phyloP scores from a whole-genome alignment of 2,797 vertebrate species.

The Potorous gilbertii region DNA sequence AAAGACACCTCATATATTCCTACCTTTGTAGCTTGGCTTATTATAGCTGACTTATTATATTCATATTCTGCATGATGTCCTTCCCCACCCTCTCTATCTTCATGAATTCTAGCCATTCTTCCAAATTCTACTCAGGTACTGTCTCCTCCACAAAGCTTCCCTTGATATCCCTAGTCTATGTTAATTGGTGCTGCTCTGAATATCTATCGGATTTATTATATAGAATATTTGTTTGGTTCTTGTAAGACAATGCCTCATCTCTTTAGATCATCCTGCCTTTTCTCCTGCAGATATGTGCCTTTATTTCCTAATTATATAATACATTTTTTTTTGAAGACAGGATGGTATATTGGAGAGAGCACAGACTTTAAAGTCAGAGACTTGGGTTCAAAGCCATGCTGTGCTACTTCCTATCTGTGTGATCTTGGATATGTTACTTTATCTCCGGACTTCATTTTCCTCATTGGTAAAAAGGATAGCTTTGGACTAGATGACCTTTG shows the following conservation, averaged over 20 bases:
- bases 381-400: not conserved
- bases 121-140: too few species aligned
- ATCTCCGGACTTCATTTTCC: not conserved
- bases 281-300: not conserved
- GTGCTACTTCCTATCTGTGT: not conserved
- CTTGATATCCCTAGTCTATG: too few species aligned
- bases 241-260: too few species aligned
- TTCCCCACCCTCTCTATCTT: too few species aligned
- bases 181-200: too few species aligned
- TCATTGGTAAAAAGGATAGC: not conserved
- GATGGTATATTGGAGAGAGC: not conserved
- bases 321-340: not conserved
- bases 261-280: not conserved
- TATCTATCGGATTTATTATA: too few species aligned
- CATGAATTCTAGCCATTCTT: too few species aligned
- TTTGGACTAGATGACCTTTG: not conserved
- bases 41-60: not conserved
- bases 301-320: not conserved
- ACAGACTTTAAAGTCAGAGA: not conserved
- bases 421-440: not conserved
- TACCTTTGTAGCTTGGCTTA: not conserved
- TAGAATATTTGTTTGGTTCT: too few species aligned
- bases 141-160: too few species aligned
- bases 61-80: not conserved
- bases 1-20: not conserved